These are phyloP conservation scores for Laupala kohalensis DNA, from an alignment of 1,140 invertebrate genomes.

Conservation along the genomic window DNA sequence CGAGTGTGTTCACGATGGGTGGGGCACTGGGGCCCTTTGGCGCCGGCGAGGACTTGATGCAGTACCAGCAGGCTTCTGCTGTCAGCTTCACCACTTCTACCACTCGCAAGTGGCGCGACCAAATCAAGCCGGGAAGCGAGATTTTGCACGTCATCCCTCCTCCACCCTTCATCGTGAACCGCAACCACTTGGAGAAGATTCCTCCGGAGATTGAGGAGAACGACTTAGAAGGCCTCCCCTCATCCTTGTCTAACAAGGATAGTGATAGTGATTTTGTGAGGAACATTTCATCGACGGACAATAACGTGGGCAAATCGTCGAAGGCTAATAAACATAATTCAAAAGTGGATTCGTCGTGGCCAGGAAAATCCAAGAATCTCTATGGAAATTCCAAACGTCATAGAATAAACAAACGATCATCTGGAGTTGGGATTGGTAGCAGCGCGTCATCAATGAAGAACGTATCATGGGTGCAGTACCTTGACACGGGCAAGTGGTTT, in stretches of 20 bases:
- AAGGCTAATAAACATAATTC: neutral
- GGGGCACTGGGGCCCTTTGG: constrained; percentile 10
- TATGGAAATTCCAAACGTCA: constrained; percentile 26
- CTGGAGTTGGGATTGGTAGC: constrained; percentile 25
- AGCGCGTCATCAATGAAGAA: constrained; percentile 56
- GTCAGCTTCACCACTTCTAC: constrained; percentile 27
- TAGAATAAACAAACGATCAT: constrained; percentile 39
- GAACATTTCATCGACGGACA: neutral
- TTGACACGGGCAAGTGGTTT: constrained; percentile 90
- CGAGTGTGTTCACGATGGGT: neutral
- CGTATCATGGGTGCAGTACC: constrained; percentile 70
- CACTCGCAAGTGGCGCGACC: constrained; percentile 10
- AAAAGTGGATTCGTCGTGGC: neutral
- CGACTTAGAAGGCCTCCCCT: neutral
- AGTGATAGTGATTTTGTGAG: neutral
- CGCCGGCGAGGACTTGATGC: neutral
- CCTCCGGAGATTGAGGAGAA: constrained; percentile 5
- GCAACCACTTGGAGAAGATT: constrained; percentile 14
- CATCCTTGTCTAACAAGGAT: neutral
- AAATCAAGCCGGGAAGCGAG: neutral
- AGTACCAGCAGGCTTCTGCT: constrained; percentile 21
- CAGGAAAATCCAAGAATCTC: neutral
- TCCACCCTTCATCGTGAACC: constrained; percentile 13
- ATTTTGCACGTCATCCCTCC: constrained; percentile 11
- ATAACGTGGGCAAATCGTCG: neutral